phyloP scores from a whole-genome alignment of 2,888 invertebrate species.

The Neuroscelio doddi region DNA sequence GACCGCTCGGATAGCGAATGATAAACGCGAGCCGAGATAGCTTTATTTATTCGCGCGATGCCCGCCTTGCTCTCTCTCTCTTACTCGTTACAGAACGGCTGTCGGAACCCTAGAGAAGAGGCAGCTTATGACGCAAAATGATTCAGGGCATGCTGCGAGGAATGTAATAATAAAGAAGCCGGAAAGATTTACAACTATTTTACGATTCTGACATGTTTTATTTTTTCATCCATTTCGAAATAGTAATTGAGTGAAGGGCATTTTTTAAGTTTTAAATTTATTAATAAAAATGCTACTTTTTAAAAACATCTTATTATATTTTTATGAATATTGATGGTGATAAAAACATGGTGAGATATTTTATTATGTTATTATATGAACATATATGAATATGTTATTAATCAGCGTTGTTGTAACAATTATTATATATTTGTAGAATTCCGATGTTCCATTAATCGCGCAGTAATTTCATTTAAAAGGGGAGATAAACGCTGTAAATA shows the following conservation, averaged over 20 bases:
- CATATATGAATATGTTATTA: too few species aligned
- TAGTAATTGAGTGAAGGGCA: not conserved
- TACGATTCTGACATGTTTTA: not conserved
- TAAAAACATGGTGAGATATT: too few species aligned
- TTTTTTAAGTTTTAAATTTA: too few species aligned
- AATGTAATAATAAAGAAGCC: slow-evolving; percentile 18
- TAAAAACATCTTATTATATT: too few species aligned
- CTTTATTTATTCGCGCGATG: slow-evolving; percentile 77
- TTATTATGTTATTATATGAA: too few species aligned
- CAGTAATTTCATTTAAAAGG: not conserved
- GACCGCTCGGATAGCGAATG: slow-evolving; percentile 75
- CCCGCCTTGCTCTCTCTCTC: slow-evolving; percentile 57
- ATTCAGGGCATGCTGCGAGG: slow-evolving; percentile 12
- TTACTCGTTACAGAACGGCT: slow-evolving; percentile 20
- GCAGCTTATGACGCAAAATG: slow-evolving; percentile 26
- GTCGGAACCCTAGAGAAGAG: slow-evolving; percentile 11
- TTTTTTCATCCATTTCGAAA: not conserved
- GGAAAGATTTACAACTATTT: slow-evolving; percentile 20
- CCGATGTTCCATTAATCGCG: slow-evolving; percentile 2
- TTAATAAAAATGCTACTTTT: too few species aligned
- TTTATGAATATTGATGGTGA: too few species aligned
- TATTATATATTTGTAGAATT: slow-evolving; percentile 4
- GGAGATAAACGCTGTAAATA: slow-evolving; percentile 5
- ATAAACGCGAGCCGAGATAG: slow-evolving; percentile 77
- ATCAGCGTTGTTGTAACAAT: too few species aligned